Base-by-base conservation (phyloP, 2,888 invertebrate species). In the Capitulum mitella region DNA sequence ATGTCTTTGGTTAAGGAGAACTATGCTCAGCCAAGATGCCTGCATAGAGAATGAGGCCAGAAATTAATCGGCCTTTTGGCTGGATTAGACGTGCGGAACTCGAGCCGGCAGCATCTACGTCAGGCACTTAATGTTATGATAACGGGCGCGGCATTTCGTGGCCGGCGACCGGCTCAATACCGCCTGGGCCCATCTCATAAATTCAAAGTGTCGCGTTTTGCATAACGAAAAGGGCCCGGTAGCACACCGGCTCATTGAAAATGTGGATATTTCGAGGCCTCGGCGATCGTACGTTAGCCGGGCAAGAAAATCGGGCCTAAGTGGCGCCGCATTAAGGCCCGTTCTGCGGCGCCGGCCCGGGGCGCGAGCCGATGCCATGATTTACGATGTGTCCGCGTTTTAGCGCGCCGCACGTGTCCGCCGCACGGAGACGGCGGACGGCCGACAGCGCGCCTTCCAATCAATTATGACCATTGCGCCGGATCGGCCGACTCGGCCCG, bases 151-250 rank as follows among this genome's bases (percentile, higher is more conserved):
- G 37, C 70, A 19, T 32, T 70, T 70, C 14, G 37, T 37, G 3
- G 37, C 70, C 70, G 19, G 37, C 37, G 70, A 16, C 19, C 34
- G 70, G 22, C 37, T 37, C 37, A 70, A 70, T 70, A 37, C 37
- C 70, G 32, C 37, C 70, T 70, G 19, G 70, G 37, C 70, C 70
- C 70, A 70, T 70, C 70, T 70, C 37, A 70, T 70, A 70, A 70
- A 70, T 70, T 70, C 70, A 70, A 70, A 70, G 22, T 70, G 70
- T 70, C 70, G 37, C 37, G 37, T 37, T 70, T 70, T 70, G 70
- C 70, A 70, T 70, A 70, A 61, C 32, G 70, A 22, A 37, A 26
- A 10, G 70, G 70, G 16, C 22, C 37, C 37, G 37, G 26, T 37
- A 19, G 70, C 70, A 37, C 70, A 70, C 70, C 26, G 70, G 70